phyloP scores from a whole-genome alignment of 2,888 invertebrate genomes.

The Amphiduros pacificus region DNA sequence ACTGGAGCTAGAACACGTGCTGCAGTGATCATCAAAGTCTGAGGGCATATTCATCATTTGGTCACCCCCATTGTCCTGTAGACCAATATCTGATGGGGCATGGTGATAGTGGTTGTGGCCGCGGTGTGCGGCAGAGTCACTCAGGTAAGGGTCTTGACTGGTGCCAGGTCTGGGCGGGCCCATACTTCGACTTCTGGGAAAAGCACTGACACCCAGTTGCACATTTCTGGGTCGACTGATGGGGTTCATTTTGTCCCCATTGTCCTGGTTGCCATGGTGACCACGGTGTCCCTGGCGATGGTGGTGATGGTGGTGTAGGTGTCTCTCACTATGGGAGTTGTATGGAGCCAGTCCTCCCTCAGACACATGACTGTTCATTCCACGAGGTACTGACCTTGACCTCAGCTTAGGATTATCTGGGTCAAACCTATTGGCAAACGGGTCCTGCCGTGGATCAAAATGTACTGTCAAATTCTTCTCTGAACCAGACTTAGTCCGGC shows the following conservation, averaged over 20 bases:
- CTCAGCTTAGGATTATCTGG: neutral
- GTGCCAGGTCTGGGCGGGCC: neutral
- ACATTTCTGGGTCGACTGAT: slow-evolving; percentile 45
- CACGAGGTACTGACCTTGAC: slow-evolving; percentile 12
- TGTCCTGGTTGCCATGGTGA: neutral
- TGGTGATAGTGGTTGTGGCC: slow-evolving; percentile 9
- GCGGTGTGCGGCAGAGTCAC: slow-evolving; percentile 17
- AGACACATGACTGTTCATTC: slow-evolving; percentile 11
- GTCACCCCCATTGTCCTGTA: no score
- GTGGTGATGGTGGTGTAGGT: slow-evolving; percentile 13
- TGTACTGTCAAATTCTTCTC: slow-evolving; percentile 50
- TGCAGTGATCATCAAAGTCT: slow-evolving; percentile 76
- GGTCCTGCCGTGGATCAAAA: slow-evolving; percentile 24
- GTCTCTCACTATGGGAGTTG: slow-evolving; percentile 5
- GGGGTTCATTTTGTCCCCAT: slow-evolving; percentile 40
- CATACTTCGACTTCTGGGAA: slow-evolving; percentile 18
- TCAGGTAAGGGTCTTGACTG: slow-evolving; percentile 8
- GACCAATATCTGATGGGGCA: no score
- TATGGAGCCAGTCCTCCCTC: slow-evolving; percentile 15
- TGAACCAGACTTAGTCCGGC: slow-evolving; percentile 36
- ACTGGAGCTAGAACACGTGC: slow-evolving; percentile 72
- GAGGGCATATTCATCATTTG: no score
- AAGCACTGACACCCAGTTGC: slow-evolving; percentile 30
- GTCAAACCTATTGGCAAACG: slow-evolving; percentile 9
- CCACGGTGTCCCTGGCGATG: neutral